Evolutionary conservation across 2,888 invertebrate species (phyloP).

Genomic region (Eudemis profundana): DNA sequence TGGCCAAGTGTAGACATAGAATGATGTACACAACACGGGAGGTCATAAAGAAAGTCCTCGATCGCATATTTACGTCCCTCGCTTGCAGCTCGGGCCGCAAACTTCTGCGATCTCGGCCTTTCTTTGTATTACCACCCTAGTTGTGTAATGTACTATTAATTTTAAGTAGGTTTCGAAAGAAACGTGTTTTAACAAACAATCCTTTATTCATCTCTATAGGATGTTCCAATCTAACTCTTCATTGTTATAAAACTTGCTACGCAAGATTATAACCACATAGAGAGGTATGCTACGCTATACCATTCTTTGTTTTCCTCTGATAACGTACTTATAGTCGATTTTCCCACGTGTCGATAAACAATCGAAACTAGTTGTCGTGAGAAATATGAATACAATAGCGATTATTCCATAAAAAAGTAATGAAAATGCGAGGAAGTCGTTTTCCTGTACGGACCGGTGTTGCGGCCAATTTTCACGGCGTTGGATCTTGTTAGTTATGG

Average conservation of each 20-base stretch:
- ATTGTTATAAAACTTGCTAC: conserved; percentile 16
- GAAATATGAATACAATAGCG: conserved; percentile 35
- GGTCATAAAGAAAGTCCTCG: too few species aligned
- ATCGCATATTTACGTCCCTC: too few species aligned
- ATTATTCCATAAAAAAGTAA: conserved; percentile 31
- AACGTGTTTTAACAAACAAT: too few species aligned
- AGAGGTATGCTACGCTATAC: neutral
- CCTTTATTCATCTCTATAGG: neutral
- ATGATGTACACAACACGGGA: too few species aligned
- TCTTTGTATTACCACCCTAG: too few species aligned
- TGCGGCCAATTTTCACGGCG: conserved; percentile 44
- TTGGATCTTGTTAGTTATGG: conserved; percentile 51
- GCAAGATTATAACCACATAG: conserved; percentile 2
- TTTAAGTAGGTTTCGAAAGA: too few species aligned
- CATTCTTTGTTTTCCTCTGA: conserved; percentile 3
- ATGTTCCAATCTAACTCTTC: conserved; percentile 1
- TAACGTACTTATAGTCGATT: conserved; percentile 27
- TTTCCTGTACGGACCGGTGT: conserved; percentile 57
- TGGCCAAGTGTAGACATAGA: too few species aligned
- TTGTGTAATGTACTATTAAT: too few species aligned
- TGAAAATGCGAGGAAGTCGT: conserved; percentile 37
- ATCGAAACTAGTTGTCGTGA: conserved; percentile 32
- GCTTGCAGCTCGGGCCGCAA: too few species aligned
- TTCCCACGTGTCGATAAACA: conserved; percentile 38
- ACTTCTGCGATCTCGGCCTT: too few species aligned